Evolutionary conservation across 2,113 vertebrate genomes (phyloP).

Genomic region (Spea multiplicata): DNA sequence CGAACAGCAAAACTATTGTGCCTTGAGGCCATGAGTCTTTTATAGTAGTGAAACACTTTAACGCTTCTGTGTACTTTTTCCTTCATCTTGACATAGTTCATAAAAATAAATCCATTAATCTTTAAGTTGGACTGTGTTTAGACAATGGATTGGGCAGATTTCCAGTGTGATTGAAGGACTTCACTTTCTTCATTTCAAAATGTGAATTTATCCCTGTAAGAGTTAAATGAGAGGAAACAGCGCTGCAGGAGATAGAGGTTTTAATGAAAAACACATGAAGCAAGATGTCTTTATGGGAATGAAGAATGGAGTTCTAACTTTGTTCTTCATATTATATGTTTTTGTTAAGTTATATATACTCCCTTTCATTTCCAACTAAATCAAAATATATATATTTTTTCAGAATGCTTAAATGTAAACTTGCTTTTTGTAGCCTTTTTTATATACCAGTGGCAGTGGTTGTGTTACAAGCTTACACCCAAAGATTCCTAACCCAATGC

Average conservation of each 20-base stretch:
- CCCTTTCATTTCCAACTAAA: conserved; percentile 31
- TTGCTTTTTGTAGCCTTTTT: background rate
- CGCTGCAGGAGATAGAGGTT: conserved; percentile 60
- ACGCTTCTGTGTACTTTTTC: background rate
- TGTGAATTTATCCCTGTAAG: conserved; percentile 65
- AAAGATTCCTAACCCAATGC: background rate
- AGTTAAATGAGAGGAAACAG: conserved; percentile 65
- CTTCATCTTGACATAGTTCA: conserved; percentile 1
- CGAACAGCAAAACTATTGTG: background rate
- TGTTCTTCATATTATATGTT: conserved; percentile 53
- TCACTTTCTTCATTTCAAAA: conserved; percentile 60
- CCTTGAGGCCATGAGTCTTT: background rate
- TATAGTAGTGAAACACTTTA: background rate
- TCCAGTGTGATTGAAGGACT: conserved; percentile 51
- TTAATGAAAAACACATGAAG: conserved; percentile 70
- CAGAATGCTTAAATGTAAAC: background rate
- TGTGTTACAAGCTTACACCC: background rate
- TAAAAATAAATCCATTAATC: conserved; percentile 50
- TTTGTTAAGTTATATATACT: conserved; percentile 32
- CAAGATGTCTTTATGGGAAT: conserved; percentile 52
- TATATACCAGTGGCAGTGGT: background rate
- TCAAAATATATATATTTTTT: conserved; percentile 3
- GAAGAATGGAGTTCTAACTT: conserved; percentile 55
- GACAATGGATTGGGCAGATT: conserved; percentile 52
- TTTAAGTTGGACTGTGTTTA: conserved; percentile 50